Evolutionary conservation across 2,113 vertebrate genomes (phyloP), one percentile per base, ranked within the genome.

Genomic region (Casuarius casuarius): DNA sequence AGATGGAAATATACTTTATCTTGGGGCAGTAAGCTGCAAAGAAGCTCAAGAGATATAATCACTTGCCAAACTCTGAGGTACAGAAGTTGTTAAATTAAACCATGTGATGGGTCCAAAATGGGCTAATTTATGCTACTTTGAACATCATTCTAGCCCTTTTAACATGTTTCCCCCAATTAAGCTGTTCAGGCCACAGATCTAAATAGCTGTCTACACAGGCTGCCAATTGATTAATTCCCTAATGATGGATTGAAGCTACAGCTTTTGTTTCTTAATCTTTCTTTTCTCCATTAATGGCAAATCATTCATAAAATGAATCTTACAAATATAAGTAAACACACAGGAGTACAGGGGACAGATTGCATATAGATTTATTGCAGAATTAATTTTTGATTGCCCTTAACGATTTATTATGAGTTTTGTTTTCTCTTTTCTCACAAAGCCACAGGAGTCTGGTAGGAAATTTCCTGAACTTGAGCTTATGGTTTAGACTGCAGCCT

Each of bases 191-290:
- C 96, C 97, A 97, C 97, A 97, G 97, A 97, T 98, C 98, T 96
- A 98, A 98, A 98, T 98, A 98, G 97, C 97, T 98, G 98, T 97
- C 97, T 97, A 93, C 92, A 84, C 93, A 97, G 96, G 97, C 97
- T 98, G 98, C 97, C 98, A 98, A 97, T 98, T 98, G 98, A 98
- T 98, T 98, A 98, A 98, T 98, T 98, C 98, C 98, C 98, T 98
- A 98, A 98, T 98, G 98, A 98, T 98, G 97, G 97, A 98, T 98
- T 98, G 98, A 98, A 98, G 97, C 97, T 98, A 95, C 97, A 96
- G 97, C 96, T 97, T 98, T 98, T 98, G 97, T 98, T 98, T 98
- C 97, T 95, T 97, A 98, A 97, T 98, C 97, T 98, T 84, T 95
- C 84, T 97, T 98, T 98, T 97, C 95, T 96, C 94, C 92, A 97